Evolutionary conservation across 2,113 vertebrate species (phyloP).

Genomic region (Capreolus pygargus): DNA sequence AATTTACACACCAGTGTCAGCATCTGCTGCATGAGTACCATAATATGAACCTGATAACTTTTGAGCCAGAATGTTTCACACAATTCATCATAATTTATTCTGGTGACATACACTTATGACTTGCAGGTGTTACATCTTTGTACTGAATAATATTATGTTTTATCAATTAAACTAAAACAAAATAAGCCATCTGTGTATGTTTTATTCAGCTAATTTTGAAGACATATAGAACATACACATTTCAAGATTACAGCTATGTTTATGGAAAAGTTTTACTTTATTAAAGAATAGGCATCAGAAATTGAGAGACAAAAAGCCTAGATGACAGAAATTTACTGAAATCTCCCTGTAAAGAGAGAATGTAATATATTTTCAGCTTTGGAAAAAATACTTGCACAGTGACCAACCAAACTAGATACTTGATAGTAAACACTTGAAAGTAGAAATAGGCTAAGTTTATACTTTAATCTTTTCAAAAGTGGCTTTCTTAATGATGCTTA

Average conservation of each 20-base stretch:
- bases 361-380: not conserved
- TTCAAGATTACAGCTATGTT: not conserved
- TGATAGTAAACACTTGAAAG: not conserved
- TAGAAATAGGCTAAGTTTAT: not conserved
- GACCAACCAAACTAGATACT: not conserved
- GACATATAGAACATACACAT: not conserved
- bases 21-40: not conserved
- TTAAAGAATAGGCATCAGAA: not conserved
- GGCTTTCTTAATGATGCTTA: not conserved
- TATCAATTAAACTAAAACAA: not conserved
- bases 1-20: not conserved
- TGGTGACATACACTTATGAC: conserved; percentile 50
- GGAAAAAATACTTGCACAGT: not conserved
- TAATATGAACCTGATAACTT: conserved; percentile 6
- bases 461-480: not conserved
- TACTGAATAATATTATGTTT: not conserved
- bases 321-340: not conserved
- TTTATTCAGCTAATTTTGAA: not conserved
- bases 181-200: not conserved
- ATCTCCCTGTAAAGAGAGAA: not conserved
- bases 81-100: conserved; percentile 65
- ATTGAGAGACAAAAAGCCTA: not conserved
- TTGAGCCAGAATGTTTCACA: not conserved
- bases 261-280: not conserved
- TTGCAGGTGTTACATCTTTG: conserved; percentile 38